These are phyloP conservation scores for Drosophila prolongata DNA, from an alignment of 2,888 invertebrate genomes.

Conservation along the genomic window DNA sequence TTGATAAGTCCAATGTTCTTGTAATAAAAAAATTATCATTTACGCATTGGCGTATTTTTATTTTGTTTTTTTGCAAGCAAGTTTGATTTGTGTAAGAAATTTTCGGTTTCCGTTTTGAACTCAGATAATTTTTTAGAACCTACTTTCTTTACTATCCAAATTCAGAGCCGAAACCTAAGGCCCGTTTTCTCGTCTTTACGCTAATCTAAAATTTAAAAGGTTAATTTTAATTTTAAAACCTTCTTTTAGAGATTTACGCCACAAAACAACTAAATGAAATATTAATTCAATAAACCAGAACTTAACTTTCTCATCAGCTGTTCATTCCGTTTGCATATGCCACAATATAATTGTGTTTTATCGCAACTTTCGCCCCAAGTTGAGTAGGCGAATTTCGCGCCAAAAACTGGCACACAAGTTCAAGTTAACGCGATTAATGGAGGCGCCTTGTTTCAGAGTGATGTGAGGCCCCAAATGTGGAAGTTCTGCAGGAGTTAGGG, in stretches of 20 bases:
- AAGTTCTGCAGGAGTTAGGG: constrained; percentile 3
- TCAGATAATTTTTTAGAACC: no score
- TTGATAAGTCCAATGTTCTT: no score
- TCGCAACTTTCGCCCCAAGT: constrained; percentile 20
- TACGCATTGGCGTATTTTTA: no score
- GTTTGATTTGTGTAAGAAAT: no score
- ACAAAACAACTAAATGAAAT: not conserved
- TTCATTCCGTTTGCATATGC: constrained; percentile 4
- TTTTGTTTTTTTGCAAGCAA: no score
- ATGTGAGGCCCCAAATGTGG: constrained; percentile 31
- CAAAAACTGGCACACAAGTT: constrained; percentile 38
- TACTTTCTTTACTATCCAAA: no score
- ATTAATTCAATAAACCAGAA: constrained; percentile 11
- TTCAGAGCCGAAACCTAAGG: no score
- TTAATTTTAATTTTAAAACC: no score
- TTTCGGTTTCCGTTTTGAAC: no score
- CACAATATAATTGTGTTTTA: constrained; percentile 33
- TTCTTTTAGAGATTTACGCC: not conserved
- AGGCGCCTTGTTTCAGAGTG: constrained; percentile 14
- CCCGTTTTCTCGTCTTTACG: no score
- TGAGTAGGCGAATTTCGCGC: constrained; percentile 12
- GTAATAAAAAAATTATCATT: no score
- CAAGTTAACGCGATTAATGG: constrained; percentile 50
- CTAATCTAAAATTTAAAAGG: no score
- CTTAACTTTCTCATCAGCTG: constrained; percentile 4